A percentile compares a stretch with the other conserved stretches of the same genome.
Evolutionary conservation across 2,888 invertebrate species (phyloP).

Genomic region (Matsumyia berberina): DNA sequence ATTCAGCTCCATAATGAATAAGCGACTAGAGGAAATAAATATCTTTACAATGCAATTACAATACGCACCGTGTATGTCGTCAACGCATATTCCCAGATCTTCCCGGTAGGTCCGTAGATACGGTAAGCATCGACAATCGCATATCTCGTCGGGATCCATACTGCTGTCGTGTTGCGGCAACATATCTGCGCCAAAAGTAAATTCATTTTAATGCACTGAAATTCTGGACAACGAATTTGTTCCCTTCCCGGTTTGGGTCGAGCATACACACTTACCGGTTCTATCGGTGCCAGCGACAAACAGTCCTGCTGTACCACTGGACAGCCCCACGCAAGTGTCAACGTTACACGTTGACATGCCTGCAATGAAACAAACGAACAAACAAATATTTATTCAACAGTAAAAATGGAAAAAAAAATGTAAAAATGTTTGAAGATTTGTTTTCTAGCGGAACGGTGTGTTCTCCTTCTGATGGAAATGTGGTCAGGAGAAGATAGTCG

Average conservation of each 20-base stretch:
- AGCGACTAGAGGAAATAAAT: neutral
- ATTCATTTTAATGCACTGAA: conserved; percentile 53
- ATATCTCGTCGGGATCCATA: conserved; percentile 83
- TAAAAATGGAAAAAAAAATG: conserved; percentile 9
- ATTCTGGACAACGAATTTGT: neutral
- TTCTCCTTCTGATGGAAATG: conserved; percentile 28
- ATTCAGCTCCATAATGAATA: neutral
- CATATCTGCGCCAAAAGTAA: conserved; percentile 69
- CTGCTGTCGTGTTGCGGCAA: conserved; percentile 74
- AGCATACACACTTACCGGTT: conserved; percentile 81
- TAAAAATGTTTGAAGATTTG: conserved; percentile 1
- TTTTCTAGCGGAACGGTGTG: conserved; percentile 28
- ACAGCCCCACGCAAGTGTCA: conserved; percentile 84
- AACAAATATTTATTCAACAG: conserved; percentile 53
- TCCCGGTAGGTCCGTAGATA: conserved; percentile 92
- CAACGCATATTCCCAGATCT: conserved; percentile 93
- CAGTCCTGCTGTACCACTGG: conserved; percentile 84
- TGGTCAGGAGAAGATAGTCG: conserved; percentile 24
- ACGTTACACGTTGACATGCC: conserved; percentile 82
- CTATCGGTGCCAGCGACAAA: conserved; percentile 78
- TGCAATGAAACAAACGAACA: conserved; percentile 70
- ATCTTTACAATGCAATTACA: conserved; percentile 9
- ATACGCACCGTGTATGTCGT: conserved; percentile 91
- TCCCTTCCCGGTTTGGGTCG: neutral
- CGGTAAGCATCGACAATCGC: conserved; percentile 91